Evolutionary conservation across 2,888 invertebrate genomes (phyloP).

Genomic region (Gasteruption jaculator): DNA sequence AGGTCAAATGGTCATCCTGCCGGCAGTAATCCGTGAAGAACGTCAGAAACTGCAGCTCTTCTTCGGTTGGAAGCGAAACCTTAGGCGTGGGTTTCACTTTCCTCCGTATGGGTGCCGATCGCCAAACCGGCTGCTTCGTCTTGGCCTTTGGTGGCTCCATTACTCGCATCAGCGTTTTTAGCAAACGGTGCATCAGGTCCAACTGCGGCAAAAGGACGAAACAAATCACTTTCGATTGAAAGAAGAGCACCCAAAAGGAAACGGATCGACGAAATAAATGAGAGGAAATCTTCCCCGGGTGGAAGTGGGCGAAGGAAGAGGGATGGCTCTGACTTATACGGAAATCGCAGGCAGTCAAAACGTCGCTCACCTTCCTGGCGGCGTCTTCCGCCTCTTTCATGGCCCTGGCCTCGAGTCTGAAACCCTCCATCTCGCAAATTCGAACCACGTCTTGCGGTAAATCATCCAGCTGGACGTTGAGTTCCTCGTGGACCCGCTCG

Average conservation of each 20-base stretch:
- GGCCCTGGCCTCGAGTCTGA: slow-evolving; percentile 54
- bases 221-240: too few species aligned
- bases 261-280: slow-evolving; percentile 1
- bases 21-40: slow-evolving; percentile 40
- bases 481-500: slow-evolving; percentile 55
- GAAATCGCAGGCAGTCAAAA: neutral
- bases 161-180: slow-evolving; percentile 35
- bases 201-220: slow-evolving; percentile 25
- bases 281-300: slow-evolving; percentile 2
- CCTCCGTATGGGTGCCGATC: slow-evolving; percentile 30
- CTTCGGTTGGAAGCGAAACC: slow-evolving; percentile 30
- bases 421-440: slow-evolving; percentile 54
- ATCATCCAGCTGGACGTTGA: slow-evolving; percentile 55
- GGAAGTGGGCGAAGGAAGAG: slow-evolving; percentile 14
- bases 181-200: slow-evolving; percentile 37
- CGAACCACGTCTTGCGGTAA: slow-evolving; percentile 56
- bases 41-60: slow-evolving; percentile 33
- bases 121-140: slow-evolving; percentile 28
- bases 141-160: slow-evolving; percentile 38
- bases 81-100: slow-evolving; percentile 21
- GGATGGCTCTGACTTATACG: slow-evolving; percentile 12
- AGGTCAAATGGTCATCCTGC: slow-evolving; percentile 35
- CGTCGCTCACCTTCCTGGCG: slow-evolving; percentile 55
- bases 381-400: slow-evolving; percentile 57
- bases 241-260: too few species aligned